Base-by-base conservation (phyloP, 37 sponge, comb jelly and placozoan species). In the Geodia barretti region DNA sequence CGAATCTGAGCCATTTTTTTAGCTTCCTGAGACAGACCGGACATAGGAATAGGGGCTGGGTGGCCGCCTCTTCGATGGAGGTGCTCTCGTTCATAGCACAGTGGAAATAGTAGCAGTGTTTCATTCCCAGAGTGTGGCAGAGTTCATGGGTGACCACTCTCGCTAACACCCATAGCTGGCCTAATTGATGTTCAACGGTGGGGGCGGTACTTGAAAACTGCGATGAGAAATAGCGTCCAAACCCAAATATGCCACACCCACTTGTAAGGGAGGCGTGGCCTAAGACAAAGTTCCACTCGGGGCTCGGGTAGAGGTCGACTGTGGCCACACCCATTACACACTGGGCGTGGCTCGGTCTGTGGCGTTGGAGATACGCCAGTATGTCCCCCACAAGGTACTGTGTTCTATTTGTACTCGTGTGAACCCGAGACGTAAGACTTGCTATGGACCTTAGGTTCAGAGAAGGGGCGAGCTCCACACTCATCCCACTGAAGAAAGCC, bases 61-160 rank as follows among this genome's bases (percentile, higher is more conserved):
- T 72, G 54, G 87, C 90, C 61, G 92, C 92, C 58, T 94, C 86
- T 23, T 70, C 76, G 7, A 92, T 84, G 75, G 84, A 79, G 60
- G 60, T 64, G 58, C 97, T 97, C 36, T 90, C 95, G 73, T 97
- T 97, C 95, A 97, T 93, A 25, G 90, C 82, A 84, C 97, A 97
- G 60, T 83, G 43, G 74, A 89, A 91, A 83, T 89, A 94, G 39
- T 80, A 83, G 77, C 97, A 97, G 75, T 97, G 97, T 30, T 76
- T 78, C 54, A 97, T 65, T 0, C 97, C 97, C 78, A 94, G 89
- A 72, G 89, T 81, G 80, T 97, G 97, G 33, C 92, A 79, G 5
- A 94, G 87, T 71, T 97, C 97, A 59, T 97, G 97, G 23, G 92
- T 77, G 72, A 97, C 75, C 62, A 97, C 95, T 40, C 83, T 29